phyloP scores from a whole-genome alignment of 2,888 invertebrate genomes.

The Endotricha flammealis region DNA sequence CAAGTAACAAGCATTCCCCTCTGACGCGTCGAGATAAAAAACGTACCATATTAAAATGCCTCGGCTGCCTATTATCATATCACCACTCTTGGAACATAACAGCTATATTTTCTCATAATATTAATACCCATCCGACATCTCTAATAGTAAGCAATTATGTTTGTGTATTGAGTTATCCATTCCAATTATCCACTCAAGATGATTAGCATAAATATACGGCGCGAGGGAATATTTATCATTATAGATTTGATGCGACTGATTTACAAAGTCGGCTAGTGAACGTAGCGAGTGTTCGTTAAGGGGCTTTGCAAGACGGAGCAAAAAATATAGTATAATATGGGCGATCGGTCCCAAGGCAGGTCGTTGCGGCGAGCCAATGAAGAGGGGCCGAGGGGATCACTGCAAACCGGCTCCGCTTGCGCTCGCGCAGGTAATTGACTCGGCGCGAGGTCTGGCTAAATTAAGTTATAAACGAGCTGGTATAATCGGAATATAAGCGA shows the following conservation, averaged over 20 bases:
- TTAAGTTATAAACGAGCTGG: constrained; percentile 69
- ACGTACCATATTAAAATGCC: constrained; percentile 45
- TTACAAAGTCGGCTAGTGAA: constrained; percentile 12
- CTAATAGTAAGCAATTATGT: constrained; percentile 16
- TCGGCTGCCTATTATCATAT: constrained; percentile 18
- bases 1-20: constrained; percentile 50
- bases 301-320: constrained; percentile 38
- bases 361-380: constrained; percentile 17
- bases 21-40: constrained; percentile 40
- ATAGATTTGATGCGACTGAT: constrained; percentile 15
- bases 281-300: constrained; percentile 36
- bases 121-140: constrained; percentile 11
- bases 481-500: constrained; percentile 51
- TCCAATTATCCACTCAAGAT: constrained; percentile 26
- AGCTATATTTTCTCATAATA: constrained; percentile 7
- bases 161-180: constrained; percentile 20
- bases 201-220: constrained; percentile 28
- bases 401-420: constrained; percentile 65
- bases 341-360: constrained; percentile 30
- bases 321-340: constrained; percentile 60
- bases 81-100: constrained; percentile 8
- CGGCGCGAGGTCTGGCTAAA: constrained; percentile 49
- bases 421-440: constrained; percentile 73
- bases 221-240: constrained; percentile 23
- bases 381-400: constrained; percentile 36